Evolutionary conservation across 2,113 vertebrate species (phyloP).

Genomic region (Tupaia chinensis): DNA sequence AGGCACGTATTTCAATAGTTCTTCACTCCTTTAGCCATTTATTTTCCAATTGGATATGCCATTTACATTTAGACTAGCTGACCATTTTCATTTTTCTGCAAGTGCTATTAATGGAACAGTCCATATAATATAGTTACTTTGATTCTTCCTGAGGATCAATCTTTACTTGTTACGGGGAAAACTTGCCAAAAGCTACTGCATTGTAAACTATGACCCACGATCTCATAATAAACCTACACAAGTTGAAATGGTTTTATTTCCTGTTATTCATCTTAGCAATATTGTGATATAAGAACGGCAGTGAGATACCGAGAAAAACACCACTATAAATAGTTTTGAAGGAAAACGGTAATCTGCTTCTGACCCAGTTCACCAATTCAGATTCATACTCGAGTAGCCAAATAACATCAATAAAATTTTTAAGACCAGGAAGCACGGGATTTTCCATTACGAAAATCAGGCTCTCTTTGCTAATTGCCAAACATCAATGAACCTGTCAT

Average conservation of each 20-base stretch:
- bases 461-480: slow-evolving; percentile 60
- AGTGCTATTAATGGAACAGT: neutral
- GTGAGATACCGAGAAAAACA: neutral
- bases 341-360: neutral
- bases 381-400: neutral
- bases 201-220: neutral
- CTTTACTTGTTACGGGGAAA: slow-evolving; percentile 56
- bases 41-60: slow-evolving; percentile 40
- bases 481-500: slow-evolving; percentile 58
- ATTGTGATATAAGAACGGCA: neutral
- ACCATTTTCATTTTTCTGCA: slow-evolving; percentile 61
- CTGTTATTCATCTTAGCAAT: slow-evolving; percentile 45
- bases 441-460: slow-evolving; percentile 71
- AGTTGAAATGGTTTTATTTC: slow-evolving; percentile 2
- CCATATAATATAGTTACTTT: slow-evolving; percentile 34
- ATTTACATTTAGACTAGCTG: slow-evolving; percentile 63
- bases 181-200: slow-evolving; percentile 40
- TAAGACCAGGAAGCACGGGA: slow-evolving; percentile 50
- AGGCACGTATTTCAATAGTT: slow-evolving; percentile 30
- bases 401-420: slow-evolving; percentile 66
- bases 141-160: slow-evolving; percentile 33
- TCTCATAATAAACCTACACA: neutral
- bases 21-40: slow-evolving; percentile 9
- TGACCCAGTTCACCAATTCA: neutral
- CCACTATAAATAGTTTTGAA: neutral